phyloP scores from a whole-genome alignment of 2,113 vertebrate species.

The Alexandromys fortis region DNA sequence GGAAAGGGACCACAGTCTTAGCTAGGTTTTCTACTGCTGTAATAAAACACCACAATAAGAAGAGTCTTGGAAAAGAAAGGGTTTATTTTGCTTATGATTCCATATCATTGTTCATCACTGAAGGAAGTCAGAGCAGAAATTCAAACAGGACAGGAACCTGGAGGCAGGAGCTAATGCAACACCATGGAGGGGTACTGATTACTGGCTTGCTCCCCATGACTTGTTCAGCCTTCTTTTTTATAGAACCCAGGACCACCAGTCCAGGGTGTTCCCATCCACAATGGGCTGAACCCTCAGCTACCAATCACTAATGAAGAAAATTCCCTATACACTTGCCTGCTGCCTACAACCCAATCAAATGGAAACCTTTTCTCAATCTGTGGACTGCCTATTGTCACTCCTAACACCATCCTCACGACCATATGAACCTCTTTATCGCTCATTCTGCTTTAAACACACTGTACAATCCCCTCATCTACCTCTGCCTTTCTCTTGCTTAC shows the following conservation, averaged over 20 bases:
- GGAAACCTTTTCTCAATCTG: background rate
- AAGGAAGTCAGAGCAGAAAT: background rate
- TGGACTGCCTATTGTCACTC: background rate
- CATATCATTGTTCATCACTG: background rate
- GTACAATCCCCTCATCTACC: background rate
- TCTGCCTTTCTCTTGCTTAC: background rate
- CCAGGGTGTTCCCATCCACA: background rate
- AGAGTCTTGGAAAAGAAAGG: background rate
- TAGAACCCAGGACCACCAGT: background rate
- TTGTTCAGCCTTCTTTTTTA: background rate
- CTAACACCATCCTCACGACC: background rate
- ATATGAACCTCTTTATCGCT: background rate
- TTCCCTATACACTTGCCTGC: background rate
- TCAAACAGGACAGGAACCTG: background rate
- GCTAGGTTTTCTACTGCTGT: background rate
- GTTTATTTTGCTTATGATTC: background rate
- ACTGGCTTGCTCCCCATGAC: background rate
- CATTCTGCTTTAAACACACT: background rate
- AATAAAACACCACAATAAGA: background rate
- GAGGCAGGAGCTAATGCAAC: background rate
- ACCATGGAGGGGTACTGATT: background rate
- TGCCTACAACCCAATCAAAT: background rate
- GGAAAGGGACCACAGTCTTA: background rate
- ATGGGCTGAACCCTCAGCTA: background rate
- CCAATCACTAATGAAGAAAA: background rate